Evolutionary conservation across 2,113 vertebrate genomes (phyloP), one percentile per base, ranked within the genome.

Genomic region (Pseudopodoces humilis): DNA sequence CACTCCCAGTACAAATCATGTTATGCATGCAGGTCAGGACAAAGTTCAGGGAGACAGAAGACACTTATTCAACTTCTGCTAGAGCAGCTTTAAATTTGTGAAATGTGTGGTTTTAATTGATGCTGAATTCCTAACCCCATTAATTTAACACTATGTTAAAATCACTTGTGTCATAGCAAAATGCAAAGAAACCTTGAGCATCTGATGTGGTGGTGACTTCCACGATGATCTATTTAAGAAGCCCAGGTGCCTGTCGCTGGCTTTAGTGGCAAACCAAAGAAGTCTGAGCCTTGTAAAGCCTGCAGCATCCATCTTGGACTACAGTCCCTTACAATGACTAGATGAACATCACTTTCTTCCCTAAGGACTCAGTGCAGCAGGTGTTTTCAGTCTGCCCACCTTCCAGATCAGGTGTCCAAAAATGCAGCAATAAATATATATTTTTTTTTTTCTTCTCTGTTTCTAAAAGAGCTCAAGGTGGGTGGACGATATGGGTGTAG

Each of bases 351-450:
- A 90, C 50, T 86, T 83, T 59, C 56, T 71, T 93, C 68, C 52
- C 46, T 43, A 83, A 83, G 68, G 76, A 80, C 64, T 93, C 72
- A 31, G 69, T 59, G 69, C 88, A 94, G 96, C 95, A 97, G 96
- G 96, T 97, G 96, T 77, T 92, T 97, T 94, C 91, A 94, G 76
- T 80, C 96, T 96, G 95, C 95, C 96, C 88, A 96, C 96, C 83
- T 93, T 95, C 95, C 95, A 95, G 94, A 97, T 94, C 94, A 97
- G 96, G 96, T 97, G 96, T 92, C 88, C 94, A 86, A 84, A 93
- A 92, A 78, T 19, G 53, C 64, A 93, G 95, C 72, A 94, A 70
- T 63, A 90, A 74, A 80, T 77, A 50, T 77, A 50, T 39, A 39
- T 39, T 7, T 24, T 76, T 78, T 95, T 72, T 93, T 95, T 72